These are phyloP conservation scores for Mirounga angustirostris DNA, from an alignment of 2,113 vertebrate species.

Conservation along the genomic window DNA sequence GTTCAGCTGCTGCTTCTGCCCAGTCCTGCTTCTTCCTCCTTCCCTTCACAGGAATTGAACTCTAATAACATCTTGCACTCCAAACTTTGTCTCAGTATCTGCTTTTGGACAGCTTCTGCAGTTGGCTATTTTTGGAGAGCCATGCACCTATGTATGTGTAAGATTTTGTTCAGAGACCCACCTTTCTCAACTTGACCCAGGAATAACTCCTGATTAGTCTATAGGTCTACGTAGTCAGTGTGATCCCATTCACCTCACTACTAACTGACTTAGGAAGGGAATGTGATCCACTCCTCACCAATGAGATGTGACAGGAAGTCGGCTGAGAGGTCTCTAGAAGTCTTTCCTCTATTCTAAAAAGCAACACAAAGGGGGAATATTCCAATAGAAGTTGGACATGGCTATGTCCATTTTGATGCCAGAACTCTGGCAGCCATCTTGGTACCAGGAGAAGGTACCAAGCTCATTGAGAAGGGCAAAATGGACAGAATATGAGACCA, in stretches of 20 bases:
- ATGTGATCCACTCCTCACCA: not conserved
- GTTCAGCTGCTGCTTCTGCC: not conserved
- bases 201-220: not conserved
- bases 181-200: not conserved
- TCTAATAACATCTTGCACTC: not conserved
- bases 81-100: not conserved
- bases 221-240: not conserved
- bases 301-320: not conserved
- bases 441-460: not conserved
- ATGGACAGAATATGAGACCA: not conserved
- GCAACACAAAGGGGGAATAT: not conserved
- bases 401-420: not conserved
- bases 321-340: not conserved
- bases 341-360: not conserved
- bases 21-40: not conserved
- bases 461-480: not conserved
- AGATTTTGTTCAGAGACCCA: not conserved
- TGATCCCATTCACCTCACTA: not conserved
- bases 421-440: not conserved
- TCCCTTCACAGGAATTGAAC: not conserved
- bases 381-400: not conserved
- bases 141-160: fast-evolving
- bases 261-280: not conserved
- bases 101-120: not conserved
- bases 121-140: not conserved